Evolutionary conservation across 2,113 vertebrate genomes (phyloP).

Genomic region (Archocentrus centrarchus): DNA sequence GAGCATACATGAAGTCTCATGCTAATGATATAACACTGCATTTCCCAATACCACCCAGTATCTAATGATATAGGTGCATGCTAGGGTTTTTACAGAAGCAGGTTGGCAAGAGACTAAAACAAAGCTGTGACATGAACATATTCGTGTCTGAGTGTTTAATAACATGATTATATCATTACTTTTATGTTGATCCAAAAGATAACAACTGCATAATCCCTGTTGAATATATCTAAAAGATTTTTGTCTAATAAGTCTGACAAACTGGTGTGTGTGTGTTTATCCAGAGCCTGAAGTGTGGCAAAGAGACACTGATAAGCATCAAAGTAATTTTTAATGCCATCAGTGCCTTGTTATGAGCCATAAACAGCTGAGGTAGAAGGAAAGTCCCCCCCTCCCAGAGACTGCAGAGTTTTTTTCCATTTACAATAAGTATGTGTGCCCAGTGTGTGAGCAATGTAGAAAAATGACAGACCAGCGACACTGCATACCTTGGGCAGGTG

Average conservation of each 20-base stretch:
- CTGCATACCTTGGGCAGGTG: constrained; percentile 60
- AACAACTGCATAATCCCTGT: constrained; percentile 12
- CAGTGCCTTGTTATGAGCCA: not conserved
- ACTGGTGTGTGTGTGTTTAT: not conserved
- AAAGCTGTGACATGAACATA: not conserved
- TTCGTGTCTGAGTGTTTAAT: not conserved
- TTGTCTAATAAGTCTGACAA: constrained; percentile 5
- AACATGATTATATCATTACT: constrained; percentile 14
- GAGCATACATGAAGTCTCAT: not conserved
- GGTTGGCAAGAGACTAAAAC: not conserved
- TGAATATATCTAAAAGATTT: constrained; percentile 7
- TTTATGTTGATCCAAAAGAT: not conserved
- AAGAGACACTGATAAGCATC: not conserved
- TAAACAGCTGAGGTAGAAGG: constrained; percentile 22
- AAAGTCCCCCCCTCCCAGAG: constrained; percentile 28
- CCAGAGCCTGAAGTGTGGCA: not conserved
- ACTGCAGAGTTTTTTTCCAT: not conserved
- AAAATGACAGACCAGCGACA: not conserved
- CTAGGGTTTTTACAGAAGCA: not conserved
- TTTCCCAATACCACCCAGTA: constrained; percentile 5
- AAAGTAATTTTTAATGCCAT: not conserved
- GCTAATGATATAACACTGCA: not conserved
- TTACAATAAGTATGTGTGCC: not conserved
- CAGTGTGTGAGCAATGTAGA: not conserved
- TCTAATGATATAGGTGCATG: constrained; percentile 24